Evolutionary conservation across 2,797 vertebrate species (phyloP), one percentile per base, ranked within the genome.

Genomic region (Tiaroga cobitis): DNA sequence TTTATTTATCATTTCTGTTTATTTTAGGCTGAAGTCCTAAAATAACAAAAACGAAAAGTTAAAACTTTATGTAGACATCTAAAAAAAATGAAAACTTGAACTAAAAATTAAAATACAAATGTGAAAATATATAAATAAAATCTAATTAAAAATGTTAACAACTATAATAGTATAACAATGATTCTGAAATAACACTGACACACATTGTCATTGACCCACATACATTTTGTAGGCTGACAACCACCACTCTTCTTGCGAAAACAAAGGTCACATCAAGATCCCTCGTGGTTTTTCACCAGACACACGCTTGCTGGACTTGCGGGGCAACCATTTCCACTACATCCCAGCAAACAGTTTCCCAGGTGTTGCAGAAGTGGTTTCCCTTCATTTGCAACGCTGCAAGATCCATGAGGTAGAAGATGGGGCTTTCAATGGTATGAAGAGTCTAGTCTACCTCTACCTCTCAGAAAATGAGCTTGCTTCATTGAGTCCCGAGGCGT

Each of bases 301-400:
- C 89, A 97, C 96, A 0, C 94, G 87, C 24, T 96, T 99, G 46
- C 95, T 99, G 0, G 96, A 99, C 91, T 92, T 99, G 78, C 94
- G 93, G 15, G 92, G 87, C 39, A 99, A 99, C 86, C 59, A 93
- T 90, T 97, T 99, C 85, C 89, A 94, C 70, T 92, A 88, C 11
- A 90, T 99, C 89, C 94, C 96, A 0, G 88, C 89, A 0, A 95
- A 91, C 1, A 95, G 97, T 89, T 99, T 99, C 88, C 93, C 93
- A 0, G 94, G 94, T 5, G 89, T 97, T 41, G 82, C 93, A 74
- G 91, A 92, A 70, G 94, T 98, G 9, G 93, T 97, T 76, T 99
- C 98, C 0, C 94, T 99, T 41, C 97, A 99, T 82, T 93, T 99
- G 86, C 98, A 99, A 93, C 94, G 94, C 90, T 98, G 97, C 81